phyloP scores from a whole-genome alignment of 2,888 invertebrate genomes.

The Drosophila hamatofila region DNA sequence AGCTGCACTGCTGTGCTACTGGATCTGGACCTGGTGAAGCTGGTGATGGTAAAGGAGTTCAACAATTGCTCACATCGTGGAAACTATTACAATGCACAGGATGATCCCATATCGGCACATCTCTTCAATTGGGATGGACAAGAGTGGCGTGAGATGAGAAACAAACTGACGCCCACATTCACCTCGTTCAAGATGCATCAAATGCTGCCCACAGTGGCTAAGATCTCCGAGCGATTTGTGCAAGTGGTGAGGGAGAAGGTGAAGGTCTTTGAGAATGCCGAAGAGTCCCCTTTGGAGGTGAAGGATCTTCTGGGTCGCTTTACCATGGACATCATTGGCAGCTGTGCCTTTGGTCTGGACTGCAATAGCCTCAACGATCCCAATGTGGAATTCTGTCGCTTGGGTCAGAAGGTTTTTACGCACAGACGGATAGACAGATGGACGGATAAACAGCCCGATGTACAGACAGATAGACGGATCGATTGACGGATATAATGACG shows the following conservation, averaged over 20 bases:
- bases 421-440: constrained; percentile 81
- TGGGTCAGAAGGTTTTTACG: constrained; percentile 73
- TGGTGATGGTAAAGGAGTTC: constrained; percentile 84
- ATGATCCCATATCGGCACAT: constrained; percentile 84
- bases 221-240: constrained; percentile 78
- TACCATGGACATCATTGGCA: constrained; percentile 86
- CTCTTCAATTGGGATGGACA: constrained; percentile 83
- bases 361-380: constrained; percentile 85
- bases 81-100: constrained; percentile 79
- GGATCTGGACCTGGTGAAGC: constrained; percentile 82
- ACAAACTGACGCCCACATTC: constrained; percentile 86
- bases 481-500: too few species aligned
- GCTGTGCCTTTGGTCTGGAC: constrained; percentile 86
- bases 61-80: constrained; percentile 83
- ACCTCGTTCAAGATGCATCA: constrained; percentile 86
- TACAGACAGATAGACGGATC: too few species aligned
- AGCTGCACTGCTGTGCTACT: constrained; percentile 64
- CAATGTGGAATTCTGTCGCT: constrained; percentile 82
- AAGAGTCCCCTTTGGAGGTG: constrained; percentile 78
- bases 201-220: constrained; percentile 84
- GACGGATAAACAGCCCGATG: too few species aligned
- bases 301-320: constrained; percentile 85
- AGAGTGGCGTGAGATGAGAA: constrained; percentile 86
- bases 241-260: constrained; percentile 64
- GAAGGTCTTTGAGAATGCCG: background rate